phyloP scores from a whole-genome alignment of 2,888 invertebrate genomes.

The Eulithis testata region DNA sequence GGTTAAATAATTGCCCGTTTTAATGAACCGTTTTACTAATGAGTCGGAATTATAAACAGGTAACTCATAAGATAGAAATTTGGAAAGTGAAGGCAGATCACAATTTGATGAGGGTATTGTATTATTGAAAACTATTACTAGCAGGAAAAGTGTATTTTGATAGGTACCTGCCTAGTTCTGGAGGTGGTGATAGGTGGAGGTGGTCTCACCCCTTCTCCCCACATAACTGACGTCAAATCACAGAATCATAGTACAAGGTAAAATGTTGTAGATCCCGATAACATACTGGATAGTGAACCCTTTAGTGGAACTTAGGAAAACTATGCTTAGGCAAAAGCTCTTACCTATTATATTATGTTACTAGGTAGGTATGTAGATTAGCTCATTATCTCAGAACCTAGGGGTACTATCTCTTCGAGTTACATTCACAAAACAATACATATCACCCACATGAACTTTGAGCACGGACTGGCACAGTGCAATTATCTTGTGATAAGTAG shows the following conservation, averaged over 20 bases:
- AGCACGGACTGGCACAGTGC: slow-evolving; percentile 5
- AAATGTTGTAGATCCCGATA: no score
- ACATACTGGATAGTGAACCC: no score
- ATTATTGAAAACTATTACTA: no score
- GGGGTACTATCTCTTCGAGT: slow-evolving; percentile 18
- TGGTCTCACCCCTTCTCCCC: no score
- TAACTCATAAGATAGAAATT: slow-evolving; percentile 4
- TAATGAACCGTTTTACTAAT: slow-evolving; percentile 54
- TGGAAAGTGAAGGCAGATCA: background rate
- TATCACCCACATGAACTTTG: slow-evolving; percentile 40
- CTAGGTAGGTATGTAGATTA: background rate
- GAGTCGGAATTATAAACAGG: slow-evolving; percentile 11
- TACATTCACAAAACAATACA: slow-evolving; percentile 7
- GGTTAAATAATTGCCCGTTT: slow-evolving; percentile 70
- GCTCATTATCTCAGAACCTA: background rate
- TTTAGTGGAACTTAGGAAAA: no score
- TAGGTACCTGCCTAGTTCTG: no score
- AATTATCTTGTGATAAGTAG: no score
- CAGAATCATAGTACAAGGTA: no score
- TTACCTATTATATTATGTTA: background rate
- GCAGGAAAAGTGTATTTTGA: no score
- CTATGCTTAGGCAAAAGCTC: no score
- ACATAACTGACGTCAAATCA: no score
- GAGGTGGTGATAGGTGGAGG: no score
- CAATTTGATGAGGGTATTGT: background rate